Evolutionary conservation across 2,797 vertebrate species (phyloP), one percentile per base, ranked within the genome.

Genomic region (Rhinatrema bivittatum): DNA sequence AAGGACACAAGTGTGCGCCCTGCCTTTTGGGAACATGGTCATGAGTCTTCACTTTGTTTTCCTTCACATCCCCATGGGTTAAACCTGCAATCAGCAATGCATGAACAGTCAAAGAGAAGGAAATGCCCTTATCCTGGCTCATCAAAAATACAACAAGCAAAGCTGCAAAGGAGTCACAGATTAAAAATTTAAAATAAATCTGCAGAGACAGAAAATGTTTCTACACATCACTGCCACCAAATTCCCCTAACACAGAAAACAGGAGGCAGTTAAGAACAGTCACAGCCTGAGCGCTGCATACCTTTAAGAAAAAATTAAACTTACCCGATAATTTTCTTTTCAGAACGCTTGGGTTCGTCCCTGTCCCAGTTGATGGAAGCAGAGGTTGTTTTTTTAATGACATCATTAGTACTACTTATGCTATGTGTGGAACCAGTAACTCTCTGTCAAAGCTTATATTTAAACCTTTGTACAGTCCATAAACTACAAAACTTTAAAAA

Each of bases 181-280:
- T 74, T 63, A 69, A 78, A 78, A 72, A 68, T 67, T 68, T 26
- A 48, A n/a, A n/a, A n/a, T n/a, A 58, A 68, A 58, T 35, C n/a
- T n/a, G 50, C 12, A 2, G 53, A 55, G 46, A 32, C 36, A 62
- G 37, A 32, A 65, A 69, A 46, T 7, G 38, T 37, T 55, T 65
- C 52, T 56, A 62, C 54, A 66, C 47, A 67, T 50, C 51, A 51
- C 37, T 39, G 26, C 46, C 53, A 28, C 24, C 4, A 20, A 60
- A 48, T 9, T 16, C n/a, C 25, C 38, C 49, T 36, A 33, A 0
- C 1, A 56, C 11, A 32, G n/a, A 30, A 21, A 13, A 26, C 25
- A 27, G 7, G 15, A 24, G 17, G 9, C 18, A 29, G 28, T 15
- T 5, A 15, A 36, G 6, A 5, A 46, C 32, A 22, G 39, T 29